A percentile compares a stretch with the other conserved stretches of the same genome.
Evolutionary conservation across 1,140 invertebrate genomes (phyloP).

Genomic region (Papilio dardanus): DNA sequence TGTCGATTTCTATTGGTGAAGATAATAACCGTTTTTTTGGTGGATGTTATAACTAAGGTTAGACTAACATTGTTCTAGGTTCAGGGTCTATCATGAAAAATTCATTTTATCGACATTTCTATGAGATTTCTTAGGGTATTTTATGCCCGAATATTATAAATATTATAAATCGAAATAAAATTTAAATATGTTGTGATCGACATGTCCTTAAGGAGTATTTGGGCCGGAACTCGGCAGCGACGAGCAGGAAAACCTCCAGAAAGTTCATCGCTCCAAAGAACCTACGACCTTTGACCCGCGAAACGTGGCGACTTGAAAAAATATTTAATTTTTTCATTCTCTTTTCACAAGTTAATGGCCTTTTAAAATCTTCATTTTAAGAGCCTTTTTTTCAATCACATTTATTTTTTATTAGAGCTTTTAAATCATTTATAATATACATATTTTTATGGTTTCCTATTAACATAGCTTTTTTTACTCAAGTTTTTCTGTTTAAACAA

Average conservation of each 20-base stretch:
- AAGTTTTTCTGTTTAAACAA: neutral
- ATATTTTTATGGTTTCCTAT: constrained; percentile 16
- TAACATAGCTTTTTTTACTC: neutral
- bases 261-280: constrained; percentile 3
- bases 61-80: neutral
- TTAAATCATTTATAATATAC: neutral
- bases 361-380: constrained; percentile 7
- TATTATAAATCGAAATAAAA: neutral
- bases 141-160: too few relatives aligned
- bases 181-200: neutral
- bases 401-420: neutral
- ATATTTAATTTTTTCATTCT: neutral
- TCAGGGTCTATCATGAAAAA: too few relatives aligned
- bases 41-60: neutral
- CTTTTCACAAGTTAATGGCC: constrained; percentile 5
- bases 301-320: neutral
- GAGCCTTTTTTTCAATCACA: neutral
- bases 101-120: too few relatives aligned
- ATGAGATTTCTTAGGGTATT: too few relatives aligned
- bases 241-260: neutral
- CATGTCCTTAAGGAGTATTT: neutral
- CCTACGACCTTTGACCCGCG: neutral
- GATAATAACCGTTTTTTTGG: neutral
- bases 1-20: neutral
- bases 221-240: neutral